Evolutionary conservation across 1,140 invertebrate genomes (phyloP).

Genomic region (Scaptomyza hsui): DNA sequence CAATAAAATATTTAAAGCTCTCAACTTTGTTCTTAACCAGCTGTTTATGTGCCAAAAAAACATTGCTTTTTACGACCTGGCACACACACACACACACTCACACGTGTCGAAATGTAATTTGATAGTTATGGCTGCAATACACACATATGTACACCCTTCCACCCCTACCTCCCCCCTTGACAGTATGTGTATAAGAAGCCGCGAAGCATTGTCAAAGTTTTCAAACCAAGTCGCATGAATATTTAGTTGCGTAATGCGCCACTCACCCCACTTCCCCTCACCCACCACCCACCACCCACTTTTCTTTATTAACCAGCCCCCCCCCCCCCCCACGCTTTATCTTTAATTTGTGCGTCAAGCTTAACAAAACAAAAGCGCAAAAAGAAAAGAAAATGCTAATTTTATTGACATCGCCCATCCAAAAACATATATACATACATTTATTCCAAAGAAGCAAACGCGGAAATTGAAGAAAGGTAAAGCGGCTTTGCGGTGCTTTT

Average conservation of each 20-base stretch:
- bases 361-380: slow-evolving; percentile 47
- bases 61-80: slow-evolving; percentile 54
- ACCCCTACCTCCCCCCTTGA: not conserved
- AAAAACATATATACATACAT: slow-evolving; percentile 54
- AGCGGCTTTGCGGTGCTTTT: slow-evolving; percentile 28
- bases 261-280: slow-evolving; percentile 16
- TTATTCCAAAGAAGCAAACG: slow-evolving; percentile 22
- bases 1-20: slow-evolving; percentile 75
- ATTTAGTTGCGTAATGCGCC: slow-evolving; percentile 77
- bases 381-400: slow-evolving; percentile 74
- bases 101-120: slow-evolving; percentile 71
- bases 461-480: slow-evolving; percentile 71
- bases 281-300: not conserved
- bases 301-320: slow-evolving; percentile 32
- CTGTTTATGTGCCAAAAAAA: slow-evolving; percentile 45
- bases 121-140: slow-evolving; percentile 62
- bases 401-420: slow-evolving; percentile 71
- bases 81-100: slow-evolving; percentile 60
- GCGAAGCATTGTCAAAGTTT: slow-evolving; percentile 35
- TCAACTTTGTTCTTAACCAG: slow-evolving; percentile 26
- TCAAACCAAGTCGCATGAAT: slow-evolving; percentile 65
- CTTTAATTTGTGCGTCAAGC: slow-evolving; percentile 75
- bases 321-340: not conserved
- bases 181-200: slow-evolving; percentile 22
- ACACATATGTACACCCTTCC: not conserved